These are phyloP conservation scores for Prunella himalayana DNA, from an alignment of 2,113 vertebrate species.

Conservation along the genomic window DNA sequence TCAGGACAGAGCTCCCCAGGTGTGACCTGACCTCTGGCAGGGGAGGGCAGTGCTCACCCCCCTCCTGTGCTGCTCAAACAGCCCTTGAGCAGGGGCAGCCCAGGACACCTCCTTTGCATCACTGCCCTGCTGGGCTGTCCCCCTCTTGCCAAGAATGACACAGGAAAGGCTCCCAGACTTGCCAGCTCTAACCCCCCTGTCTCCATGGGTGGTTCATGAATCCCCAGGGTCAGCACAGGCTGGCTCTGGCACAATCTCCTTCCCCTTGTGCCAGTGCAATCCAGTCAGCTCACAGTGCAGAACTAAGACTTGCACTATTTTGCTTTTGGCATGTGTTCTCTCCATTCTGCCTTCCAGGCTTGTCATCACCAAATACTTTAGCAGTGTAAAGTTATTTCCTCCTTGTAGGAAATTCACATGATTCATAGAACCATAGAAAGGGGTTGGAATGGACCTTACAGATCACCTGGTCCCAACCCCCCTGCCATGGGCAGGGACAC, in stretches of 20 bases:
- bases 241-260: neutral
- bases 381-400: neutral
- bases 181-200: accelerated
- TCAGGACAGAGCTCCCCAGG: neutral
- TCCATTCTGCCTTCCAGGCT: neutral
- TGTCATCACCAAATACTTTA: neutral
- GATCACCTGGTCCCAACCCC: neutral
- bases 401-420: neutral
- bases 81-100: neutral
- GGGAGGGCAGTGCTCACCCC: neutral
- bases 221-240: neutral
- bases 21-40: neutral
- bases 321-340: neutral
- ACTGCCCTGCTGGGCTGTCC: neutral
- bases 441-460: neutral
- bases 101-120: neutral
- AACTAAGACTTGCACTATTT: neutral
- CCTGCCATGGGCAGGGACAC: neutral
- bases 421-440: neutral
- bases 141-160: neutral
- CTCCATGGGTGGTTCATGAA: neutral
- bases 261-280: neutral
- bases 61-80: accelerated
- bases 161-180: neutral
- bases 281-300: neutral